Evolutionary conservation across 2,797 vertebrate species (phyloP), one percentile per base, ranked within the genome.

Genomic region (Lacerta viridis): DNA sequence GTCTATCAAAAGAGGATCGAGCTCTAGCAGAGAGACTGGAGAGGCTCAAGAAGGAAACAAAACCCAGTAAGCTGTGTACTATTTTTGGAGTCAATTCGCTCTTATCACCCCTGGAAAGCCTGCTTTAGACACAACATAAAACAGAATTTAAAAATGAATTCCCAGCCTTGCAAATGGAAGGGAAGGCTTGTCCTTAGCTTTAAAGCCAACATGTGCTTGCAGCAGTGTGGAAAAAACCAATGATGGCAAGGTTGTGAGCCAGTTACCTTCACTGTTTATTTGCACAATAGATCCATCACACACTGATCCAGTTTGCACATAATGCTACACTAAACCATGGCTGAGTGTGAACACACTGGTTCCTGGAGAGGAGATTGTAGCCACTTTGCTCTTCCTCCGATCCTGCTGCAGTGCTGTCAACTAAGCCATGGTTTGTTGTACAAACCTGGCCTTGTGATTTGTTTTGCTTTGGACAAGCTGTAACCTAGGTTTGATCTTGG

Each of bases 1-100:
- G 97, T 17, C 94, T 98, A 83, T 97, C 96, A 90, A 98, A 97
- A 93, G 98, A 98, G 92, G 99, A 99, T 88, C 97, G 96, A 93
- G 96, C 96, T 83, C 98, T 99, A 80, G 97, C 98, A 90, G 98
- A 98, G 91, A 98, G 98, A 94, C 97, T 99, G 89, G 97, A 98
- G 87, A 98, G 97, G 92, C 97, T 99, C 85, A 98, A 97, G 90
- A 97, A 98, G 83, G 98, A 99, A 94, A 97, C 97, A 2, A 97
- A 94, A 83, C 98, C 98, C 5, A 99, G 99, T 99, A 83, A 97
- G 97, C 96, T 87, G 90, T 3, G 15, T 46, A 9, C 1, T 64
- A 39, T 4, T 85, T 29, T 80, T 55, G 13, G 43, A n/a, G 4
- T 17, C 4, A 27, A 27, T n/a, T 39, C 0, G 1, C 17, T 20